Evolutionary conservation across 2,888 invertebrate species (phyloP).

Genomic region (Tuta absoluta): DNA sequence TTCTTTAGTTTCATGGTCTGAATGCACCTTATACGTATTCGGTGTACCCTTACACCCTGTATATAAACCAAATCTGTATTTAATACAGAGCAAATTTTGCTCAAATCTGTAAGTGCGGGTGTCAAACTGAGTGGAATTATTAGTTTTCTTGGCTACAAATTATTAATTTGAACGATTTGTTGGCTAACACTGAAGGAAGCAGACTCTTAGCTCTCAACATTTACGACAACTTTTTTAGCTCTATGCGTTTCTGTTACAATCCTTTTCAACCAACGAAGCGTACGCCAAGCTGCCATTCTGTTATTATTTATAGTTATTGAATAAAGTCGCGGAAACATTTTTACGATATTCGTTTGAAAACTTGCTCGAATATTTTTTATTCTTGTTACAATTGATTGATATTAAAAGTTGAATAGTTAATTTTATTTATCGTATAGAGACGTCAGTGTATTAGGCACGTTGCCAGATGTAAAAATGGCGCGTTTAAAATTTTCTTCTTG

Average conservation of each 20-base stretch:
- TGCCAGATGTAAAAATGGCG: background rate
- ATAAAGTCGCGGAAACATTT: constrained; percentile 14
- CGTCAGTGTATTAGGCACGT: background rate
- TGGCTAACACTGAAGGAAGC: no score
- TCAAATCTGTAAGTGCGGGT: no score
- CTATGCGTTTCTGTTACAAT: background rate
- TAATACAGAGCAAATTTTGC: no score
- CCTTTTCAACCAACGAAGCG: background rate
- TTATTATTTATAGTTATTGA: constrained; percentile 21
- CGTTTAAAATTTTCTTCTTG: background rate
- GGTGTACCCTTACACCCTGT: no score
- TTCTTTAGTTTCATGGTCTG: no score
- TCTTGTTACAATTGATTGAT: constrained; percentile 20
- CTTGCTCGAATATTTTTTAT: constrained; percentile 2
- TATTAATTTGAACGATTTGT: no score
- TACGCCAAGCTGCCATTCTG: background rate
- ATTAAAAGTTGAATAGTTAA: constrained; percentile 18
- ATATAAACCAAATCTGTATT: no score
- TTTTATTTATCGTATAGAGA: constrained; percentile 20
- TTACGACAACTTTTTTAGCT: no score
- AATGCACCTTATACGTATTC: no score
- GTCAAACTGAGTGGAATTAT: no score
- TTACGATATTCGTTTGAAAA: constrained; percentile 15
- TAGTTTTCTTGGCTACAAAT: no score
- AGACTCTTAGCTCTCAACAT: no score